Evolutionary conservation across 2,888 invertebrate genomes (phyloP).

Genomic region (Drosophila cracens): DNA sequence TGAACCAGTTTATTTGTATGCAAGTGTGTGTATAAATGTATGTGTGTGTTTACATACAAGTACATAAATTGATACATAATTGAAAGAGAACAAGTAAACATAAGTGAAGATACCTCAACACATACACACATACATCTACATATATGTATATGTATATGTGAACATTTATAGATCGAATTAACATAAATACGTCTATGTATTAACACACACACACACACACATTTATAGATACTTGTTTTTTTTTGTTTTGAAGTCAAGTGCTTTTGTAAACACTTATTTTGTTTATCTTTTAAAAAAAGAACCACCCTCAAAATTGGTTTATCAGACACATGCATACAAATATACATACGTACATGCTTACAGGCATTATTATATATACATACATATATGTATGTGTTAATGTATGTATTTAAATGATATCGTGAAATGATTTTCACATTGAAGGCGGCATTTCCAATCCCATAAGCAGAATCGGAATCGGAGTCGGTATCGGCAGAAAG

Average conservation of each 20-base stretch:
- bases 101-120: constrained; percentile 2
- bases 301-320: constrained; percentile 30
- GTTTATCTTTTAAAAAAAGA: constrained; percentile 31
- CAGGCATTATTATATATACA: neutral
- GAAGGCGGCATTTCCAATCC: neutral
- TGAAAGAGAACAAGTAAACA: constrained; percentile 1
- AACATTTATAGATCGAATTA: constrained; percentile 4
- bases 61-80: neutral
- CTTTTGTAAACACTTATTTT: constrained; percentile 36
- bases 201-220: neutral
- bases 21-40: neutral
- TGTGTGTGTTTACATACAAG: neutral
- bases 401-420: neutral
- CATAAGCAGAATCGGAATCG: neutral
- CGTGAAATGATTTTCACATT: constrained; percentile 3
- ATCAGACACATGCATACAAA: constrained; percentile 5
- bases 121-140: neutral
- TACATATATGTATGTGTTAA: neutral
- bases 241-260: constrained; percentile 26
- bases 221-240: neutral
- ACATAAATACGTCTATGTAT: neutral
- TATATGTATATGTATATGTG: neutral
- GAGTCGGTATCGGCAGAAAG: neutral
- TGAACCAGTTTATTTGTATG: neutral
- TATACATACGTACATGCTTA: neutral